phyloP scores from a whole-genome alignment of 1,140 invertebrate genomes.

The Cherax destructor region DNA sequence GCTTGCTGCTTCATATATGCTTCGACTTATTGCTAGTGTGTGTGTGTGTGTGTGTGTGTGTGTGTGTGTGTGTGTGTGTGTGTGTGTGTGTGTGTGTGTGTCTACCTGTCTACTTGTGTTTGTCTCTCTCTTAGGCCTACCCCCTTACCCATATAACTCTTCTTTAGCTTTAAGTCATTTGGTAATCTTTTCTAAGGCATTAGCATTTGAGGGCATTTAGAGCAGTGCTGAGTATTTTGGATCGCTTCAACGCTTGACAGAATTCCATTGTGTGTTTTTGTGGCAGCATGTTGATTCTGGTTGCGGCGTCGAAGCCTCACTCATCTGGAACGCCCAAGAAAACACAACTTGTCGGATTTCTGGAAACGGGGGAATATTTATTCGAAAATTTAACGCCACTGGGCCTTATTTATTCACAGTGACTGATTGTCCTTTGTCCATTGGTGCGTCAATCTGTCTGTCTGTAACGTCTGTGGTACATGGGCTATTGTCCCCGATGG shows the following conservation, averaged over 20 bases:
- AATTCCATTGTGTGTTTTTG: constrained; percentile 2
- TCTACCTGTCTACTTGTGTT: too few species aligned
- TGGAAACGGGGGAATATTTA: constrained; percentile 12
- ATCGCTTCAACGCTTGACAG: constrained; percentile 27
- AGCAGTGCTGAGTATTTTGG: background rate
- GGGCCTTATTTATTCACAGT: background rate
- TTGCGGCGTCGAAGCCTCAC: constrained; percentile 37
- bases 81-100: too few species aligned
- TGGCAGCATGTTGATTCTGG: constrained; percentile 33
- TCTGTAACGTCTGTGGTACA: background rate
- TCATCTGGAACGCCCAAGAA: constrained; percentile 37
- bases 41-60: too few species aligned
- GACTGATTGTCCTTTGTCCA: constrained; percentile 22
- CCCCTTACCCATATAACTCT: too few species aligned
- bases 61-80: too few species aligned
- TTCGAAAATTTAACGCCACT: background rate
- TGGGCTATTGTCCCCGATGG: too few species aligned
- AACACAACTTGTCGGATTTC: constrained; percentile 26
- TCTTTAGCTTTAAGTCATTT: background rate
- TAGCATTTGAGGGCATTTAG: background rate
- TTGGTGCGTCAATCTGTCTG: constrained; percentile 34
- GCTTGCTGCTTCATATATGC: background rate
- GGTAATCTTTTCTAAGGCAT: background rate
- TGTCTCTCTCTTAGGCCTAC: too few species aligned
- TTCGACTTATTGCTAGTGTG: background rate